Base-by-base conservation (phyloP, 2,113 vertebrate species). In the Chaetorhynchus papuensis region DNA sequence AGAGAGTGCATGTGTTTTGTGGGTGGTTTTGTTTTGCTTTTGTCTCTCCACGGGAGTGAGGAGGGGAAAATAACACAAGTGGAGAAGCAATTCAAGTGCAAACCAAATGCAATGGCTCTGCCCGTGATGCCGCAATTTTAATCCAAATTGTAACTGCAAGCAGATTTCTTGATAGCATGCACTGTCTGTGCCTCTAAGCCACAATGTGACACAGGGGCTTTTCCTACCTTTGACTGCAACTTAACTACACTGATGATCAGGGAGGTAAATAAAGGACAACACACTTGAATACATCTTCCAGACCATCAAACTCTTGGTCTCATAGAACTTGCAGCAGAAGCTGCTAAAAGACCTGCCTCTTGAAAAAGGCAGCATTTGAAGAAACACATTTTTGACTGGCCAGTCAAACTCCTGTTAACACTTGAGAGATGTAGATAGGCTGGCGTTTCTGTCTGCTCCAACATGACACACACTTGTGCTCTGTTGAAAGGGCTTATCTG, bases 351-450 rank as follows among this genome's bases (percentile, higher is more conserved):
- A 69, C 30, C 61, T 50, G 37, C 23, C 71, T 37, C 76, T 49
- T 68, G 65, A 56, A 76, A 77, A 37, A 86, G 35, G 66, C 54
- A 90, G 83, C 31, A 68, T 75, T 41, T 83, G 37, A 47, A 96
- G 84, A 71, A 93, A 78, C 47, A 35, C 18, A 13, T 81, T 89
- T 91, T 35, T 80, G 72, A 96, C 76, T 56, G 56, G 60, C 72
- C 72, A 83, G 83, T 92, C 88, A 76, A 96, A 64, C 65, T 84
- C 72, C 92, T 92, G 96, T 96, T 97, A 96, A 93, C 94, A 95
- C 86, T 76, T 72, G 5, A 42, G 76, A 94, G 89, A 89, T 66
- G 15, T 16, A 61, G 83, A 87, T 87, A 95, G 68, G 47, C 61
- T 76, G 59, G 42, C 56, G 42, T 39, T 65, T 63, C 10, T n/a